A percentile compares a stretch with the other conserved stretches of the same genome.
Conservation (phyloP, 1,140 invertebrate genomes). For the Ptiloglossa arizonensis region DNA sequence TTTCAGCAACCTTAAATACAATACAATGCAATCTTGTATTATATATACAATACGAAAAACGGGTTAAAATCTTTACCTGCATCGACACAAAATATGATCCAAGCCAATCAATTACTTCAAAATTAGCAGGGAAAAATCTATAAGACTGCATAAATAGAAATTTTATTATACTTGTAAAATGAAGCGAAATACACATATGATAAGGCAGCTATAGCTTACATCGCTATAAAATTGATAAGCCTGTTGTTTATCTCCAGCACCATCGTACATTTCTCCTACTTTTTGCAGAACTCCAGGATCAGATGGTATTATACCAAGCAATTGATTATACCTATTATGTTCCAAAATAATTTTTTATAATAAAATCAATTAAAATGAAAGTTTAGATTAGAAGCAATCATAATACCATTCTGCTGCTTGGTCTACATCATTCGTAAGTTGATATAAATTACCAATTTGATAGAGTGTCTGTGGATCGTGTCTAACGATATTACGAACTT, state of each 20-base stretch:
- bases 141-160: constrained; percentile 85
- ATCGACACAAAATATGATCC: constrained; percentile 95
- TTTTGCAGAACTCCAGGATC: constrained; percentile 92
- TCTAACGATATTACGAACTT: constrained; percentile 89
- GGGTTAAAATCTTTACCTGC: constrained; percentile 82
- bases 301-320: constrained; percentile 91
- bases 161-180: constrained; percentile 8
- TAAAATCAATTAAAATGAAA: constrained; percentile 18
- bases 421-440: constrained; percentile 88
- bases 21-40: not conserved
- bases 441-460: constrained; percentile 92
- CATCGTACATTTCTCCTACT: constrained; percentile 92
- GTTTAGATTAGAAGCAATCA: not conserved
- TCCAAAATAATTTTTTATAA: constrained; percentile 16
- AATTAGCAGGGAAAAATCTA: constrained; percentile 94
- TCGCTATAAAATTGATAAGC: constrained; percentile 96
- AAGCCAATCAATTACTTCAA: constrained; percentile 95
- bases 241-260: constrained; percentile 93
- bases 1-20: constrained; percentile 86
- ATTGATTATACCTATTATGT: constrained; percentile 89
- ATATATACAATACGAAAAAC: constrained; percentile 7
- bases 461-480: constrained; percentile 93
- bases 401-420: constrained; percentile 88
- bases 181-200: constrained; percentile 10
- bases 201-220: constrained; percentile 83